These are phyloP conservation scores for Incurvaria masculella DNA, from an alignment of 2,888 invertebrate species.

Conservation along the genomic window DNA sequence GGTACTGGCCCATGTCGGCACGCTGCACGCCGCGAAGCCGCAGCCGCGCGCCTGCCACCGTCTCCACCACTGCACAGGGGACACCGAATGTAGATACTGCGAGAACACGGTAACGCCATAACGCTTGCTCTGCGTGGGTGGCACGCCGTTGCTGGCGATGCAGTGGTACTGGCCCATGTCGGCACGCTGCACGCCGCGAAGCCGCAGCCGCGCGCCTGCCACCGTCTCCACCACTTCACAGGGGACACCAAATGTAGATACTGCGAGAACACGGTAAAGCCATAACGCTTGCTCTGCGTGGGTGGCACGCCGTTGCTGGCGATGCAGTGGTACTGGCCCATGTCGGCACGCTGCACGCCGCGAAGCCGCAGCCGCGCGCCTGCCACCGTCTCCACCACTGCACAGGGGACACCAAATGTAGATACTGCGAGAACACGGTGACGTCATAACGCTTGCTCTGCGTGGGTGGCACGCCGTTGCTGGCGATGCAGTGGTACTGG, in stretches of 20 bases:
- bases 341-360: slow-evolving; percentile 62
- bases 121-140: slow-evolving; percentile 78
- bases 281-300: slow-evolving; percentile 83
- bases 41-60: slow-evolving; percentile 68
- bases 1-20: slow-evolving; percentile 80
- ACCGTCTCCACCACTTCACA: slow-evolving; percentile 61
- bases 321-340: slow-evolving; percentile 89
- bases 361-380: neutral
- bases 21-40: slow-evolving; percentile 69
- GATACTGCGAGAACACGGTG: slow-evolving; percentile 86
- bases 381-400: neutral
- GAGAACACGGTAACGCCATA: slow-evolving; percentile 77
- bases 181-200: slow-evolving; percentile 69
- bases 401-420: no score
- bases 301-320: slow-evolving; percentile 88
- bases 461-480: slow-evolving; percentile 83
- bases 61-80: slow-evolving; percentile 56
- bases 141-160: slow-evolving; percentile 80
- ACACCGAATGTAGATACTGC: slow-evolving; percentile 37
- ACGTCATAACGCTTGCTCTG: slow-evolving; percentile 86
- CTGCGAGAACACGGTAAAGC: slow-evolving; percentile 85
- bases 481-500: slow-evolving; percentile 85
- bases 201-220: slow-evolving; percentile 66
- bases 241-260: no score
- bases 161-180: slow-evolving; percentile 87